Evolutionary conservation across 2,797 vertebrate species (phyloP).

Genomic region (Gobionotothen gibberifrons): DNA sequence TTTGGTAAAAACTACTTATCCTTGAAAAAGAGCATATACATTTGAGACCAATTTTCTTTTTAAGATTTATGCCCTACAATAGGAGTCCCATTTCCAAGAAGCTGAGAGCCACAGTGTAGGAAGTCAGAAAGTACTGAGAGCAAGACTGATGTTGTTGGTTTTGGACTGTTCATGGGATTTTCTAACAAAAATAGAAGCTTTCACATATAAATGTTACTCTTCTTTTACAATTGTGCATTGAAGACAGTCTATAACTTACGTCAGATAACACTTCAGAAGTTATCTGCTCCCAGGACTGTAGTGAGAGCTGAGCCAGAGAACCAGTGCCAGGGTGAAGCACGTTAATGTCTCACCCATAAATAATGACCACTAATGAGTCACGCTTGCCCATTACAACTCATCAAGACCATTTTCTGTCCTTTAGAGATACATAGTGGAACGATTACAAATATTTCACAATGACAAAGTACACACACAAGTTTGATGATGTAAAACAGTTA

Average conservation of each 20-base stretch:
- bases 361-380: slow-evolving; percentile 60
- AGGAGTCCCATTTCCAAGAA: not conserved
- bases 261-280: slow-evolving; percentile 11
- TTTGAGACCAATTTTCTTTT: not conserved
- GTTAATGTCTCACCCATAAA: slow-evolving; percentile 24
- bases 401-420: slow-evolving; percentile 19
- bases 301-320: slow-evolving; percentile 7
- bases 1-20: not conserved
- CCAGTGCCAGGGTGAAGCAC: slow-evolving; percentile 5
- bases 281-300: slow-evolving; percentile 8
- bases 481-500: not conserved
- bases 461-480: not conserved
- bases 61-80: not conserved
- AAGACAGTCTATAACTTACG: not conserved
- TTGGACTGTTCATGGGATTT: not conserved
- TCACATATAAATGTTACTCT: not conserved
- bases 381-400: slow-evolving; percentile 40
- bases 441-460: not conserved
- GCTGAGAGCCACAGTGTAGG: not conserved
- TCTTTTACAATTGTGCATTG: not conserved
- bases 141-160: not conserved
- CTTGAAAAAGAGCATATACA: not conserved
- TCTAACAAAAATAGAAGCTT: not conserved
- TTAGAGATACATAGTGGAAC: not conserved
- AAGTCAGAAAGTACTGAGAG: not conserved